A percentile compares a stretch with the other conserved stretches of the same genome.
Evolutionary conservation across 2,888 invertebrate genomes (phyloP).

Genomic region (Agrotis clavis): DNA sequence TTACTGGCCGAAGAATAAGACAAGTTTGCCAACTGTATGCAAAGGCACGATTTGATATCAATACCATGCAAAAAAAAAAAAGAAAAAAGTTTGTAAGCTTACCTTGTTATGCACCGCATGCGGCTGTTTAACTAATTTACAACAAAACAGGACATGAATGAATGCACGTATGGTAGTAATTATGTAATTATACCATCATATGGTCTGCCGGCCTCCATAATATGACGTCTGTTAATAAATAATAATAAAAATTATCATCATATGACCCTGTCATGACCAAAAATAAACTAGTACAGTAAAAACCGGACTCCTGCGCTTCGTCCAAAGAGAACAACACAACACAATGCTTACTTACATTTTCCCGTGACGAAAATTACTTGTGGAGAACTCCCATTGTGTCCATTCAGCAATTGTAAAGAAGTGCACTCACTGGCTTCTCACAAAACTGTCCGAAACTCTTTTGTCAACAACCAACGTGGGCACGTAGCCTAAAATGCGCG

Average conservation of each 20-base stretch:
- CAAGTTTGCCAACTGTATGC: conserved; percentile 30
- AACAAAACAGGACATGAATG: conserved; percentile 7
- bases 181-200: conserved; percentile 74
- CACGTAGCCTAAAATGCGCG: conserved; percentile 23
- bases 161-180: conserved; percentile 34
- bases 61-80: not conserved
- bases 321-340: conserved; percentile 71
- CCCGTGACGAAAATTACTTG: conserved; percentile 84
- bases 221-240: conserved; percentile 2
- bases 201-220: conserved; percentile 61
- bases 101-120: not conserved
- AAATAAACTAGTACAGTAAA: conserved; percentile 39
- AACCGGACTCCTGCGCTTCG: conserved; percentile 49
- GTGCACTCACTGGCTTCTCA: conserved; percentile 75
- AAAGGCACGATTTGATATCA: conserved; percentile 6
- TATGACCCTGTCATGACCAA: conserved; percentile 15
- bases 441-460: conserved; percentile 68
- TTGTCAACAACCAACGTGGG: conserved; percentile 55
- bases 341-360: conserved; percentile 89
- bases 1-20: conserved; percentile 50
- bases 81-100: not conserved
- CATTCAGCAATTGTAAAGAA: conserved; percentile 77
- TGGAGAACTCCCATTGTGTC: conserved; percentile 83
- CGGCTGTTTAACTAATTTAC: not conserved
- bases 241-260: conserved; percentile 2